phyloP scores from a whole-genome alignment of 2,888 invertebrate species.

The Cepaea hortensis region DNA sequence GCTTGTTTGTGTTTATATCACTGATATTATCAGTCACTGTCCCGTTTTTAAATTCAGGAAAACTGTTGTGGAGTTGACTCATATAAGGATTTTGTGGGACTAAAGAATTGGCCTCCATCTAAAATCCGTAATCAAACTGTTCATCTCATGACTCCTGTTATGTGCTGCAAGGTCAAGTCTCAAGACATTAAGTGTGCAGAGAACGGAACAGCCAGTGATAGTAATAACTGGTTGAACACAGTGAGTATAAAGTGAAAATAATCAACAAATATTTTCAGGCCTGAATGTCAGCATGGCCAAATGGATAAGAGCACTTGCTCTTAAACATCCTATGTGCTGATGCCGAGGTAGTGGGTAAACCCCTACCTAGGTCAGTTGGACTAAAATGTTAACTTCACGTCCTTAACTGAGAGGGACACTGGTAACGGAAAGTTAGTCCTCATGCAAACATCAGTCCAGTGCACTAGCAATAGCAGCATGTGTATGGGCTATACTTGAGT shows the following conservation, averaged over 20 bases:
- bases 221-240: slow-evolving; percentile 29
- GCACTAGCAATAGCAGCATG: no score
- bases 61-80: slow-evolving; percentile 43
- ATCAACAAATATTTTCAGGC: not conserved
- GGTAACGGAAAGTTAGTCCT: no score
- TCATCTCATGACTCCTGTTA: slow-evolving; percentile 23
- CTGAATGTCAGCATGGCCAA: no score
- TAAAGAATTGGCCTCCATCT: slow-evolving; percentile 22
- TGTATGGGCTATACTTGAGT: no score
- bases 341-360: no score
- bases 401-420: no score
- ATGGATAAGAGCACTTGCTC: no score
- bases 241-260: slow-evolving; percentile 2
- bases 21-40: not conserved
- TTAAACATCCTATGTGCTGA: no score
- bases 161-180: slow-evolving; percentile 34
- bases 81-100: slow-evolving; percentile 33
- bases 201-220: not conserved
- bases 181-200: slow-evolving; percentile 30
- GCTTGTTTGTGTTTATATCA: not conserved
- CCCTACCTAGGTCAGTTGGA: no score
- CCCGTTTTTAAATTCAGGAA: not conserved
- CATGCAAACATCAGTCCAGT: no score
- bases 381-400: no score
- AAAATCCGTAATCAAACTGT: not conserved